Evolutionary conservation across 1,140 invertebrate genomes (phyloP).

Genomic region (Stegodyphus dumicola): DNA sequence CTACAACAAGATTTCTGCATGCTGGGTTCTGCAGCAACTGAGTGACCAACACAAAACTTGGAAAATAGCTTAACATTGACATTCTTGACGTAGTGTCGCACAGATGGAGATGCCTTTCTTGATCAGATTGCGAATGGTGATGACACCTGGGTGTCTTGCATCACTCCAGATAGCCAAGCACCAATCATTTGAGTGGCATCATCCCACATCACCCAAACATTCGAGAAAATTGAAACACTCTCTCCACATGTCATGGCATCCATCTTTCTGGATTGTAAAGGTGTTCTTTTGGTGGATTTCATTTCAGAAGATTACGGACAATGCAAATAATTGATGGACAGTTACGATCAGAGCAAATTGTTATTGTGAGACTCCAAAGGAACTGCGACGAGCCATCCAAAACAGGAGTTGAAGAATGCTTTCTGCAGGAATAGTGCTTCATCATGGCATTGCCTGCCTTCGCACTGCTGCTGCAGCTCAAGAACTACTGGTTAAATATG

Average conservation of each 20-base stretch:
- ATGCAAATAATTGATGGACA: background rate
- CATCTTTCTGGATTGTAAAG: background rate
- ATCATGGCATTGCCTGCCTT: background rate
- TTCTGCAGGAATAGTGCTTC: background rate
- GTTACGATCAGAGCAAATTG: background rate
- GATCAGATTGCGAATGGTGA: background rate
- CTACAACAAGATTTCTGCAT: background rate
- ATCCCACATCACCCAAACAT: too few species aligned
- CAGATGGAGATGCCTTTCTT: slow-evolving; percentile 37
- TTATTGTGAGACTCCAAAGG: background rate
- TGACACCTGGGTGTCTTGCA: background rate
- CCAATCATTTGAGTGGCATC: too few species aligned
- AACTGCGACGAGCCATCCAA: background rate
- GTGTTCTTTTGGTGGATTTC: background rate
- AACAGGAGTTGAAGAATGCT: background rate
- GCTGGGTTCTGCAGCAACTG: background rate
- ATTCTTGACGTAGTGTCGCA: background rate
- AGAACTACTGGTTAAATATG: too few species aligned
- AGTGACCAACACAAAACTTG: background rate
- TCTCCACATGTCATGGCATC: too few species aligned
- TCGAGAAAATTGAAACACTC: too few species aligned
- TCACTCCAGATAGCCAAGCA: too few species aligned
- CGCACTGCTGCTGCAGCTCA: too few species aligned
- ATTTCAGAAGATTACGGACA: background rate
- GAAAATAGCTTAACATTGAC: background rate